Evolutionary conservation across 2,113 vertebrate genomes (phyloP).

Genomic region (Phrynocephalus versicolor): DNA sequence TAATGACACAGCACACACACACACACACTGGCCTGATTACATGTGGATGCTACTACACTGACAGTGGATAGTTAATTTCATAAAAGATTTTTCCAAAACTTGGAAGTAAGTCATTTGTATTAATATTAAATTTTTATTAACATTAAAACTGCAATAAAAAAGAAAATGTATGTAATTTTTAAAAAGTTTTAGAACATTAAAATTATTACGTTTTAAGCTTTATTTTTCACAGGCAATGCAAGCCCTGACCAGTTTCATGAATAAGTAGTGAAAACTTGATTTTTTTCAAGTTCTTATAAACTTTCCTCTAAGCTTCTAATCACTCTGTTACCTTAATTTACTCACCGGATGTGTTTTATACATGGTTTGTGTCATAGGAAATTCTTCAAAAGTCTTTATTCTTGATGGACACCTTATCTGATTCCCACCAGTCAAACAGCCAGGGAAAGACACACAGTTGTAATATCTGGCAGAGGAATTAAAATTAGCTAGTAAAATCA

Average conservation of each 20-base stretch:
- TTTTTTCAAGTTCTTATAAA: no score
- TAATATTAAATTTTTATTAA: no score
- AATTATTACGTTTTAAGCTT: no score
- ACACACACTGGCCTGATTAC: no score
- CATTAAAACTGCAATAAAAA: neutral
- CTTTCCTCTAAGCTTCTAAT: no score
- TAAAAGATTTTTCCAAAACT: neutral
- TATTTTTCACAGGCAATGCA: no score
- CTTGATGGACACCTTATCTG: constrained; percentile 82
- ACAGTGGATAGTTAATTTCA: neutral
- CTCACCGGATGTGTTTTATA: constrained; percentile 87
- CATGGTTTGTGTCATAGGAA: constrained; percentile 85
- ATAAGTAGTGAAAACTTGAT: no score
- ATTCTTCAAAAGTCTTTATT: constrained; percentile 95
- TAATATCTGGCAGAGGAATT: constrained; percentile 83
- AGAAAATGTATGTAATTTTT: no score
- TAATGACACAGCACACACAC: no score
- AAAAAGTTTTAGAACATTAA: neutral
- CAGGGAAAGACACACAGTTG: constrained; percentile 92
- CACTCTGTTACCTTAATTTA: neutral
- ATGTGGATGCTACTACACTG: no score
- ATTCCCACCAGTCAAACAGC: constrained; percentile 83
- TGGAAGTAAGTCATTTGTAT: no score
- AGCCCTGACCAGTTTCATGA: no score
- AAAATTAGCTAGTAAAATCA: neutral